Evolutionary conservation across 1,140 invertebrate species (phyloP).

Genomic region (Scaptomyza pallida): DNA sequence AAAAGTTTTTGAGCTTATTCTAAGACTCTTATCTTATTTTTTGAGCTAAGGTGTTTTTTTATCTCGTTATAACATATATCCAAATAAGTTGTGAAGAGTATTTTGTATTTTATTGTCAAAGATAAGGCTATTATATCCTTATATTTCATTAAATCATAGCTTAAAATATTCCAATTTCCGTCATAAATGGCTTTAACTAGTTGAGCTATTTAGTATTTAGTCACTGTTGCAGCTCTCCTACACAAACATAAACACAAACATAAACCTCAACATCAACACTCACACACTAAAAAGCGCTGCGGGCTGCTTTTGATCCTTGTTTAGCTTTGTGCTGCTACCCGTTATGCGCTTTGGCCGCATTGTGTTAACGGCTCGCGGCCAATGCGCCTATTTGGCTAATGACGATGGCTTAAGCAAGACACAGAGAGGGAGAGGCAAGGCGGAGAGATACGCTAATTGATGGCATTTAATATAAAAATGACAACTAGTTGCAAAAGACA

Average conservation of each 20-base stretch:
- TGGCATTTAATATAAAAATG: slow-evolving; percentile 31
- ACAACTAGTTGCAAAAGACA: slow-evolving; percentile 10
- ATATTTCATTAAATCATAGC: no score
- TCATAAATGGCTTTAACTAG: neutral
- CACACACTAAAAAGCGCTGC: neutral
- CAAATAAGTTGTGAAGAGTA: no score
- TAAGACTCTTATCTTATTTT: no score
- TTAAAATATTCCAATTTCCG: no score
- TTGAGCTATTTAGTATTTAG: neutral
- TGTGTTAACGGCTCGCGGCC: slow-evolving; percentile 1
- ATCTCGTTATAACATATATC: no score
- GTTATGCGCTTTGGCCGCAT: neutral
- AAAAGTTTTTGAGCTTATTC: no score
- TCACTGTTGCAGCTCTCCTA: neutral
- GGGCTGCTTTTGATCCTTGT: neutral
- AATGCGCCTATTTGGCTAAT: slow-evolving; percentile 2
- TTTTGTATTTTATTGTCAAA: no score
- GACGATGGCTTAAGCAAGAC: neutral
- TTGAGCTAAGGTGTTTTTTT: no score
- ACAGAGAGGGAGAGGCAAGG: no score
- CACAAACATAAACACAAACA: neutral
- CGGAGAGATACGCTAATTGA: slow-evolving; percentile 14
- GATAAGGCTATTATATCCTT: no score
- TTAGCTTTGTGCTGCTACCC: slow-evolving; percentile 4
- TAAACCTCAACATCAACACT: neutral